Evolutionary conservation across 2,888 invertebrate genomes (phyloP).

Genomic region (Alsophila aescularia): DNA sequence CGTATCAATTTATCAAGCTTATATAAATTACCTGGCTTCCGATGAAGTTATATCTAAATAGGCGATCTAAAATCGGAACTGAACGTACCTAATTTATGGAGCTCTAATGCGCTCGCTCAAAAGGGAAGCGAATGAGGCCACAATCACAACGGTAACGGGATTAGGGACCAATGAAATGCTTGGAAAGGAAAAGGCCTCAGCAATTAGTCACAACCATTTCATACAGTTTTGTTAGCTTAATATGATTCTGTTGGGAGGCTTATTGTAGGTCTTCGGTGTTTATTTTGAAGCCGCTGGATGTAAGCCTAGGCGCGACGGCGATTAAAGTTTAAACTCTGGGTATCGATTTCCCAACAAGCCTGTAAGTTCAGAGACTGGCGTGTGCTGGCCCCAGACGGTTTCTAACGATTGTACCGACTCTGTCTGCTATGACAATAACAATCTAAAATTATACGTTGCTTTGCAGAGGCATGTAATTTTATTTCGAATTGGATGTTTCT

Average conservation of each 20-base stretch:
- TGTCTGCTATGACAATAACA: slow-evolving; percentile 23
- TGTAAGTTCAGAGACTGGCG: slow-evolving; percentile 19
- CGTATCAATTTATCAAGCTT: slow-evolving; percentile 6
- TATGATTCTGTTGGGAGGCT: slow-evolving; percentile 7
- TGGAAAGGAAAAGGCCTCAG: slow-evolving; percentile 23
- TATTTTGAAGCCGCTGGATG: slow-evolving; percentile 37
- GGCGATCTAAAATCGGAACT: slow-evolving; percentile 37
- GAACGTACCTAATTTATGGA: slow-evolving; percentile 18
- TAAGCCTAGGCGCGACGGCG: slow-evolving; percentile 40
- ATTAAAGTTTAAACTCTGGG: slow-evolving; percentile 29
- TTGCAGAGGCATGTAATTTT: slow-evolving; percentile 12
- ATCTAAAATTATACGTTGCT: slow-evolving; percentile 2
- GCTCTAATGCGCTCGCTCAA: slow-evolving; percentile 16
- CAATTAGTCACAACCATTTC: background rate
- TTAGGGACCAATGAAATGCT: slow-evolving; percentile 31
- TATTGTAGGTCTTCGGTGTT: slow-evolving; percentile 34
- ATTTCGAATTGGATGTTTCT: slow-evolving; percentile 11
- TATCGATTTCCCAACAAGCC: slow-evolving; percentile 33
- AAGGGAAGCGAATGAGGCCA: slow-evolving; percentile 50
- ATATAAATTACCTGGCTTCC: slow-evolving; percentile 11
- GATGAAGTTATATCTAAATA: slow-evolving; percentile 36
- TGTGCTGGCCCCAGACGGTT: slow-evolving; percentile 15
- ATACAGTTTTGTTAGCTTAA: slow-evolving; percentile 1
- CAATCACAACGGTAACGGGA: slow-evolving; percentile 41
- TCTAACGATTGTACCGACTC: slow-evolving; percentile 11